A percentile compares a stretch with the other conserved stretches of the same genome.
Evolutionary conservation across 2,113 vertebrate species (phyloP).

Genomic region (Ophthalmolycus amberensis): DNA sequence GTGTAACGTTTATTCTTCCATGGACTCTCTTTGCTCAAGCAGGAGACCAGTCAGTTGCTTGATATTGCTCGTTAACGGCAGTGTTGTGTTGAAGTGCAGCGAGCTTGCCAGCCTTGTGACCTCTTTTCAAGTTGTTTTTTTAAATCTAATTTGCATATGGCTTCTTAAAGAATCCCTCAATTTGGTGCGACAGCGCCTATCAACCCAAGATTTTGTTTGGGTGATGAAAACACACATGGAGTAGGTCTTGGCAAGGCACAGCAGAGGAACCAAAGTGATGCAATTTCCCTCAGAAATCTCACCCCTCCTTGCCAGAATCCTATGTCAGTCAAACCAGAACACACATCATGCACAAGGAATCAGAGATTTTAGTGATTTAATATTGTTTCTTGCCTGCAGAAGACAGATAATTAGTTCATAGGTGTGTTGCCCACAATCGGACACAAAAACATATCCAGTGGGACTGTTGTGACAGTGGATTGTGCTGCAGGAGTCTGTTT

Average conservation of each 20-base stretch:
- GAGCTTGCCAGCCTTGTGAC: background rate
- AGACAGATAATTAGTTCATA: too few species aligned
- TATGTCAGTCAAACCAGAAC: background rate
- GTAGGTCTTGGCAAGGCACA: background rate
- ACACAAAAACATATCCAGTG: background rate
- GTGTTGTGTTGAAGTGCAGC: background rate
- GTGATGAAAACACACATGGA: background rate
- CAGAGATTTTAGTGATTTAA: too few species aligned
- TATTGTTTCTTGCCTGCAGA: too few species aligned
- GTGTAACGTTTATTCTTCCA: background rate
- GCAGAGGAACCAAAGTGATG: background rate
- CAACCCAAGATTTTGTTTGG: background rate
- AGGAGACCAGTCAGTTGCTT: background rate
- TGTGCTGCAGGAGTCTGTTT: background rate
- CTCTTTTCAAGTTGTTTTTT: constrained; percentile 6
- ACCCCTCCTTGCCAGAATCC: background rate
- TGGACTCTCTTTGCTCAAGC: background rate
- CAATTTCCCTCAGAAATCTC: background rate
- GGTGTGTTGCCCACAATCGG: too few species aligned
- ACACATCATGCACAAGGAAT: too few species aligned
- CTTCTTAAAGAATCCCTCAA: background rate
- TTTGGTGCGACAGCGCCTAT: constrained; percentile 15
- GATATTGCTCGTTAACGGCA: background rate
- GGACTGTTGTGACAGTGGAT: too few species aligned
- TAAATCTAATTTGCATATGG: constrained; percentile 28